Base-by-base conservation (phyloP, 2,797 vertebrate species). In the Antennarius maculatus region DNA sequence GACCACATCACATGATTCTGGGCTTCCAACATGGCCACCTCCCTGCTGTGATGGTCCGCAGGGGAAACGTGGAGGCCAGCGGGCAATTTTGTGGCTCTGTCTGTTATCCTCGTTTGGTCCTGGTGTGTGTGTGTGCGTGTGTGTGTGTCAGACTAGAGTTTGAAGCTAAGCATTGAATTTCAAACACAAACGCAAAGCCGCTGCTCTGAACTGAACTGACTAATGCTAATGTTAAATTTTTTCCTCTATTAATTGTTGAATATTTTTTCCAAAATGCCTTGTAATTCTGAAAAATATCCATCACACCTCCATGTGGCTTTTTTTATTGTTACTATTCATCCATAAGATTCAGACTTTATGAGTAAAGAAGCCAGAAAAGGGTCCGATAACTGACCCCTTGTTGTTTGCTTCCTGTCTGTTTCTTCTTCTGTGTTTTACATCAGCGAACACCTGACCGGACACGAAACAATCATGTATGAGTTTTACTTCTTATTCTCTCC, bases 1-100 rank as follows among this genome's bases (percentile, higher is more conserved):
- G 23, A 79, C 79, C 77, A 68, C 84, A 82, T 82, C 74, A 78
- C 58, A 78, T 43, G 37, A 16, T 17, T 5, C 42, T 8, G 6
- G 51, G 61, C 46, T 18, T 64, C 62, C 72, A 72, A 52, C 50
- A 65, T 34, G 62, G 31, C 72, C 8, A 51, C 62, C 61, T 41
- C 63, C 73, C 72, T 4, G 29, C 77, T 66, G 70, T 0, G 62
- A 0, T 66, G 23, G 9, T 53, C 57, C 52, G 6, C 12, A n/a
- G 66, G 60, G 55, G 53, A 10, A 71, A 31, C n/a, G 5, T 13
- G 0, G 31, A 64, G 71, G 79, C 79, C 79, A 77, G 66, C 52
- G 69, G 75, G 75, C 71, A 71, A 81, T 82, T 80, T 76, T 79
- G 83, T 57, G 71, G 78, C 75, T 71, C 61, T 34, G 82, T 60